Base-by-base conservation (phyloP, 2,797 vertebrate genomes). In the Thamnophis elegans region DNA sequence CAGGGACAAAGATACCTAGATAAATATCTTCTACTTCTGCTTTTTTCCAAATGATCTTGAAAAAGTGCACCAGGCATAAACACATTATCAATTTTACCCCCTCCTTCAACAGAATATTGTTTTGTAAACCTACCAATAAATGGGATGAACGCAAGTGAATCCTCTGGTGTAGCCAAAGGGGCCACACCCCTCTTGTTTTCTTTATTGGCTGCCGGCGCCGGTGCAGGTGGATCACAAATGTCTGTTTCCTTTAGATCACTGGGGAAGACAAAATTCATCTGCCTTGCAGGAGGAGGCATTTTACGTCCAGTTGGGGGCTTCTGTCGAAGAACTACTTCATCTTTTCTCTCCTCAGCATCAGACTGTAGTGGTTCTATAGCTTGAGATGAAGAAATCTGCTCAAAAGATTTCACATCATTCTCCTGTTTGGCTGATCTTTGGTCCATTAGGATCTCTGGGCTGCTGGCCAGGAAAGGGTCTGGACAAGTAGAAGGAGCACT, bases 131-230 rank as follows among this genome's bases (percentile, higher is more conserved):
- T 97, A 99, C 99, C 99, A 88, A 99, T 99, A 96, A 98, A 99
- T 59, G 99, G 99, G 93, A 99, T 99, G 94, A 99, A 99, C 0
- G 99, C 99, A 97, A 99, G 96, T 0, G 99, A 99, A 95, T 99
- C 99, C 32, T 99, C 98, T 1, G 99, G 98, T 25, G 98, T 95
- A 0, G 98, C 97, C 92, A 99, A 95, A 0, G 98, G 98, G 82
- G 98, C 97, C 51, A 99, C 96, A 16, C 96, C 88, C 0, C 2
- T 51, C 89, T 94, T 94, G 13, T 95, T 96, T 65, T 94, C 98
- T 90, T 94, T 97, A 62, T 96, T 92, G 6, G 97, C 92, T 86
- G 95, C 94, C 60, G 95, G 96, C 2, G 7, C 92, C 18, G 98
- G 98, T 1, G 97, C 92, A 13, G 98, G 98, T 2, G 97, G 98